Base-by-base conservation (phyloP, 2,797 vertebrate genomes). In the Pseudochaenichthys georgianus region DNA sequence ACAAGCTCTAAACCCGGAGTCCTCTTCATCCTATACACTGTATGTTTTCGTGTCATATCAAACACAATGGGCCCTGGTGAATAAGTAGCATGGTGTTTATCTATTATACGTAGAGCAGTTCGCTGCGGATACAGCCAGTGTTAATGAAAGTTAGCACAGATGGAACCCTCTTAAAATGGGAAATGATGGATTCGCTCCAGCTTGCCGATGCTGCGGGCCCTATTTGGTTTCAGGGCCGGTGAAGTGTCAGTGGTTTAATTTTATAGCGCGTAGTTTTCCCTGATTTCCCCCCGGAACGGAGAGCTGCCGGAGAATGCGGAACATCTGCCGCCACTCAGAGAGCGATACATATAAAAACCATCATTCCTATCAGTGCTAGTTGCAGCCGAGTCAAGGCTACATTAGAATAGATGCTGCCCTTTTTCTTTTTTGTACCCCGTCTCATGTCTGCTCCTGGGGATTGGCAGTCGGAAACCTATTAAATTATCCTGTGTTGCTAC, bases 211-310 rank as follows among this genome's bases (percentile, higher is more conserved):
- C 91, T 90, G 83, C 71, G 48, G 85, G 90, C 87, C 77, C 91
- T 89, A 88, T 93, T 94, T 94, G 91, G 91, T 94, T 94, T 92
- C 91, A 92, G 92, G 92, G 89, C 89, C 75, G 78, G 87, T 93
- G 89, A 92, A 93, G 91, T 93, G 92, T 93, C 88, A 93, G 90
- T 94, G 93, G 90, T 95, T 95, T 95, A 93, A 94, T 95, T 95
- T 95, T 95, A 94, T 94, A 93, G 93, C 90, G 82, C 81, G 92
- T 93, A 93, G 93, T 94, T 94, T 93, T 92, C 78, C 76, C 89
- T 93, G 92, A 95, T 95, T 95, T 95, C 95, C 94, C 94, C 73
- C 87, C 31, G 92, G 95, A 94, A 92, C 75, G 67, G 70, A 89
- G 88, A 77, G 64, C 90, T 92, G 91, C 87, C 78, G 91, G 92